Base-by-base conservation (phyloP, 2,888 invertebrate species). In the Chymomyza procnemis region DNA sequence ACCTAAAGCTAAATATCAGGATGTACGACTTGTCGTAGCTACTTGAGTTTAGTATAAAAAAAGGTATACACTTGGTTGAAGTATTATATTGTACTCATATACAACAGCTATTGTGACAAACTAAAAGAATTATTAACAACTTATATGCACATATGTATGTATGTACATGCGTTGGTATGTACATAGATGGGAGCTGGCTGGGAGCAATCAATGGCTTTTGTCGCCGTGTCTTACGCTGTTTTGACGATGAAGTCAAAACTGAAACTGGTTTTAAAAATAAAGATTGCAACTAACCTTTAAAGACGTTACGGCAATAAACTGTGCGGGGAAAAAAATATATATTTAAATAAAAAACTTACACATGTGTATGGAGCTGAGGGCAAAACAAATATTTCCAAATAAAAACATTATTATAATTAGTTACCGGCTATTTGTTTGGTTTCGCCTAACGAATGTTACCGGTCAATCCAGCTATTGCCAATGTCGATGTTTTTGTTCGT, bases 271-370 rank as follows among this genome's bases (percentile, higher is more conserved):
- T 74, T 58, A 66, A 63, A 67, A 75, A 68, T 75, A 68, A 75
- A 75, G 68, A 72, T 66, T 75, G 69, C 74, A 75, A 71, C 75
- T 75, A 75, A 75, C 74, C 74, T 75, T 75, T 75, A 61, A 64
- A 68, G 71, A 63, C 61, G 64, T 64, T 64, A 64, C 57, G 47
- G 30, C 57, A 64, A 57, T 46, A 48, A 64, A 71, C 9, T 34
- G 34, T 34, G 9, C 34, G 34, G 34, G 8, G 5, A 34, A 34
- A 34, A 34, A 34, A 34, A n/a, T n/a, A n/a, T n/a, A n/a, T 64
- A 71, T 61, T 66, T 16, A 26, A 66, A 59, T 56, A 52, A 58
- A 47, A 56, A 54, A 34, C 34, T 34, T 34, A 34, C 34, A 34
- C 9, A 34, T 34, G 34, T 34, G 34, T 34, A 34, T 4, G 30